Evolutionary conservation across 30 jellyfish, hydroid and myxozoan species (phyloP).

Genomic region (Pelagia noctiluca): DNA sequence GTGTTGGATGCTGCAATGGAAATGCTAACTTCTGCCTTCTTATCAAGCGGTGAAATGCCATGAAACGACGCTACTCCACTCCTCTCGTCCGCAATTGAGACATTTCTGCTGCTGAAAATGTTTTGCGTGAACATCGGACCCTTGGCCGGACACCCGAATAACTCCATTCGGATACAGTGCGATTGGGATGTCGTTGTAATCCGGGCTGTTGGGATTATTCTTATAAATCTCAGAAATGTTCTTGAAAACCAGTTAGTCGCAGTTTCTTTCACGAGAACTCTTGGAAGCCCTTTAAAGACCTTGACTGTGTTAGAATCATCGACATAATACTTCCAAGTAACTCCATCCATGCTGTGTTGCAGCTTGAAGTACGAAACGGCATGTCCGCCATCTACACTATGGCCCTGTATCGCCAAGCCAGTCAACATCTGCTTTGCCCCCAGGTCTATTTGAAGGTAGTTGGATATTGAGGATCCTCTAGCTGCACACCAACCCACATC

Average conservation of each 20-base stretch:
- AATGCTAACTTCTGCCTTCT: not conserved
- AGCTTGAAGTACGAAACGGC: conserved; percentile 4
- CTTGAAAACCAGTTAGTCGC: conserved; percentile 15
- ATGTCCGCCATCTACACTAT: not conserved
- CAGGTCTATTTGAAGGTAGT: conserved; percentile 22
- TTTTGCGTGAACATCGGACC: not conserved
- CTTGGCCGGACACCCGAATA: conserved; percentile 29
- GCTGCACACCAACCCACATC: conserved; percentile 15
- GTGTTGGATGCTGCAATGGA: conserved; percentile 7
- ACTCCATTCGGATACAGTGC: conserved; percentile 23
- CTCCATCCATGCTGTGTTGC: conserved; percentile 18
- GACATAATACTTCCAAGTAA: not conserved
- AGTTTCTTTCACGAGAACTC: not conserved
- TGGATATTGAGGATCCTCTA: not conserved
- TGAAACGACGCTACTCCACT: not conserved
- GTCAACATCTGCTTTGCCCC: not conserved
- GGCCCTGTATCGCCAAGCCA: conserved; percentile 30
- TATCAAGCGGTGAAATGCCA: not conserved
- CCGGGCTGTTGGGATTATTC: conserved; percentile 15
- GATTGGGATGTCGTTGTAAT: not conserved
- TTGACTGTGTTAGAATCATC: not conserved
- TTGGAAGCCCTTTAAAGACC: not conserved
- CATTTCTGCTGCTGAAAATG: not conserved
- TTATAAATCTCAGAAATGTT: not conserved
- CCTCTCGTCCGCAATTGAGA: not conserved